Conservation (phyloP, 2,888 invertebrate genomes). For the Volucella zonaria region DNA sequence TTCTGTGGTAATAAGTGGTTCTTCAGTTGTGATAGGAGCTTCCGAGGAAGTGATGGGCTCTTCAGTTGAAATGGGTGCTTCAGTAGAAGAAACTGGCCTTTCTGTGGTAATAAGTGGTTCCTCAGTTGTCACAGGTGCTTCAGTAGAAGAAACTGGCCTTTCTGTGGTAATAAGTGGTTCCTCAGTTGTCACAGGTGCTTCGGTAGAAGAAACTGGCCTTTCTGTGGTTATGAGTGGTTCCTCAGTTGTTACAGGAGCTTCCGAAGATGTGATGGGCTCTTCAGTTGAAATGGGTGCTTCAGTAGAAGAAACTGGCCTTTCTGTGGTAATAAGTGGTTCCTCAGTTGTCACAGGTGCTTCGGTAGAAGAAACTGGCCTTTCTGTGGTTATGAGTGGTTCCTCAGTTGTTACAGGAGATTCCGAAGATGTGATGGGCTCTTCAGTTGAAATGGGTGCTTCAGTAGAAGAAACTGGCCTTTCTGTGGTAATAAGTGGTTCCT, state of each 20-base stretch:
- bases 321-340: background rate
- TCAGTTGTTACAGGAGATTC: background rate
- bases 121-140: background rate
- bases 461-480: background rate
- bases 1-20: conserved; percentile 13
- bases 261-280: conserved; percentile 7
- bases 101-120: conserved; percentile 5
- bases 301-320: conserved; percentile 12
- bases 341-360: background rate
- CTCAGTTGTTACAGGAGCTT: conserved; percentile 18
- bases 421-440: background rate
- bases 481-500: background rate
- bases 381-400: background rate
- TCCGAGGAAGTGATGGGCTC: background rate
- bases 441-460: background rate
- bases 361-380: background rate
- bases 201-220: background rate
- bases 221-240: conserved; percentile 25
- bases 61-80: too few species aligned
- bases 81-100: conserved; percentile 3
- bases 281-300: conserved; percentile 7
- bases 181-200: background rate
- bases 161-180: too few species aligned
- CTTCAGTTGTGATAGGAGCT: background rate
- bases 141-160: too few species aligned